Conservation (phyloP, 23 tunicate species). For the Ascidia mentula region DNA sequence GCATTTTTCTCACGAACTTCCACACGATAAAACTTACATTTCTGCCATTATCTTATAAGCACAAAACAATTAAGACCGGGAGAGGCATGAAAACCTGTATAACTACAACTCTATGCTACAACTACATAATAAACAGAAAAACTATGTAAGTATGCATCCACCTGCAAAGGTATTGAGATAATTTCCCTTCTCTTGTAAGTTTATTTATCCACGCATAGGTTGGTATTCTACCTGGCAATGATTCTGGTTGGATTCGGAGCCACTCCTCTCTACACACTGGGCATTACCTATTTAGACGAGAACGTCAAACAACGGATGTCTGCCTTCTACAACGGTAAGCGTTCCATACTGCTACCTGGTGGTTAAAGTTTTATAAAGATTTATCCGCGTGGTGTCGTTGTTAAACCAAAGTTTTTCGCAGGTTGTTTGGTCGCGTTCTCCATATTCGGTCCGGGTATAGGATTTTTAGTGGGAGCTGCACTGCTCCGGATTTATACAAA, state of each 20-base stretch:
- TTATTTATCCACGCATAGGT: no score
- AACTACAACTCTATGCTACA: no score
- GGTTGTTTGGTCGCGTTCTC: slow-evolving; percentile 58
- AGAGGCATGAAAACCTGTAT: no score
- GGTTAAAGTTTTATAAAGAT: not conserved
- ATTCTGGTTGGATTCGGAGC: slow-evolving; percentile 71
- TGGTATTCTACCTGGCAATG: slow-evolving; percentile 52
- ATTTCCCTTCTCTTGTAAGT: slow-evolving; percentile 4
- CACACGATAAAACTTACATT: no score
- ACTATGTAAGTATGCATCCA: not conserved
- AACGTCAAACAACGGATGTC: slow-evolving; percentile 72
- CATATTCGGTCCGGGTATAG: slow-evolving; percentile 74
- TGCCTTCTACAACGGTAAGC: slow-evolving; percentile 71
- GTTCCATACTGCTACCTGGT: no score
- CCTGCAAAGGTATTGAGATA: not conserved
- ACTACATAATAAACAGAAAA: no score
- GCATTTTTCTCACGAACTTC: no score
- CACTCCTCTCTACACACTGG: slow-evolving; percentile 64
- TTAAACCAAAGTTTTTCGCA: slow-evolving; percentile 5
- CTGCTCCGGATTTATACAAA: slow-evolving; percentile 53
- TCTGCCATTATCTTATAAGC: no score
- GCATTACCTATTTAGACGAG: slow-evolving; percentile 80
- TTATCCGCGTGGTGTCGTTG: not conserved
- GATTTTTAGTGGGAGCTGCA: slow-evolving; percentile 61
- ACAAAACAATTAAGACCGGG: no score